These are phyloP conservation scores for Phania funesta DNA, from an alignment of 2,888 invertebrate species.

Conservation along the genomic window DNA sequence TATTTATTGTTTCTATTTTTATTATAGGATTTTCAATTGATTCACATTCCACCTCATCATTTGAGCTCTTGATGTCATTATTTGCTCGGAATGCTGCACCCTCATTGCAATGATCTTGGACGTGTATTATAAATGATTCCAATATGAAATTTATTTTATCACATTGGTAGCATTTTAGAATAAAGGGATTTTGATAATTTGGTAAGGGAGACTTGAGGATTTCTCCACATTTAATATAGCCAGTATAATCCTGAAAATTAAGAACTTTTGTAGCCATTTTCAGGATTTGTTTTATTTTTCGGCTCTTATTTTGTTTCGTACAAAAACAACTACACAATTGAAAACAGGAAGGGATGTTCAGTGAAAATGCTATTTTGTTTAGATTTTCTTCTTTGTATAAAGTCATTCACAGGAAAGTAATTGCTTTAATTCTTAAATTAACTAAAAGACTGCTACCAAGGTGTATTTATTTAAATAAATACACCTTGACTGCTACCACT, in stretches of 20 bases:
- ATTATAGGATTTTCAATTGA: slow-evolving; percentile 15
- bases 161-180: slow-evolving; percentile 54
- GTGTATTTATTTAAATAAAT: too few relatives aligned
- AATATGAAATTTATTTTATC: slow-evolving; percentile 37
- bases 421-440: not conserved
- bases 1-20: slow-evolving; percentile 33
- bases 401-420: slow-evolving; percentile 6
- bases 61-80: not conserved
- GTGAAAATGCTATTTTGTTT: slow-evolving; percentile 12
- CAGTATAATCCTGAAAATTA: slow-evolving; percentile 22
- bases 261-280: slow-evolving; percentile 40
- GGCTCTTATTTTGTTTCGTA: not conserved
- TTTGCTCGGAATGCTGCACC: not conserved
- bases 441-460: too few relatives aligned
- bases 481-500: too few relatives aligned
- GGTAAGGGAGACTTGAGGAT: slow-evolving; percentile 53
- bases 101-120: slow-evolving; percentile 32
- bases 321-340: slow-evolving; percentile 1
- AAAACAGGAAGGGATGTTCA: slow-evolving; percentile 2
- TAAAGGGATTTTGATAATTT: slow-evolving; percentile 41
- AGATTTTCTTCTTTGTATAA: slow-evolving; percentile 34
- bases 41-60: slow-evolving; percentile 14
- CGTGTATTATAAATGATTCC: slow-evolving; percentile 52
- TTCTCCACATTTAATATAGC: slow-evolving; percentile 61
- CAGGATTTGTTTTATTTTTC: not conserved